Conservation (phyloP, 2,888 invertebrate species). For the Drosophila mettleri region DNA sequence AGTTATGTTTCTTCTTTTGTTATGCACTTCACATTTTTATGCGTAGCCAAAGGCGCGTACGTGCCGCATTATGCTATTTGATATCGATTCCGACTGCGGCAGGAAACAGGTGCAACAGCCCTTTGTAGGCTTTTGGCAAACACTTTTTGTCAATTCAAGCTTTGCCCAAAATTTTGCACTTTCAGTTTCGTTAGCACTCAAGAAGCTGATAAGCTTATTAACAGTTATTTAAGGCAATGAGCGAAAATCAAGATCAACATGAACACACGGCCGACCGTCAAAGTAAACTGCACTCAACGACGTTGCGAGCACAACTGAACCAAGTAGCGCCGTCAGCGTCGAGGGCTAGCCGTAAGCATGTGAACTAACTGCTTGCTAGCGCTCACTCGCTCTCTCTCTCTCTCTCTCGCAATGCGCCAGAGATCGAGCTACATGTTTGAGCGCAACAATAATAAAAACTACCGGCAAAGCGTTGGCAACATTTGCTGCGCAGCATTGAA, state of each 20-base stretch:
- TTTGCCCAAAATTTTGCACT: conserved; percentile 45
- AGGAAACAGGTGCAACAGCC: conserved; percentile 73
- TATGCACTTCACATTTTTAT: conserved; percentile 72
- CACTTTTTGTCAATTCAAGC: conserved; percentile 6
- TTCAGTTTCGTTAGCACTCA: conserved; percentile 48
- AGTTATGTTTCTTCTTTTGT: conserved; percentile 46
- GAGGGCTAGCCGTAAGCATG: conserved; percentile 61
- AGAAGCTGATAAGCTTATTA: conserved; percentile 29
- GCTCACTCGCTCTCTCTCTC: conserved; percentile 5
- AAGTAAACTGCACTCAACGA: conserved; percentile 55
- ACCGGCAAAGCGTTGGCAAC: conserved; percentile 41
- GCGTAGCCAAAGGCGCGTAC: conserved; percentile 73
- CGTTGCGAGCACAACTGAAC: conserved; percentile 46
- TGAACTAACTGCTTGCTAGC: conserved; percentile 10
- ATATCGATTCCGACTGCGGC: conserved; percentile 31
- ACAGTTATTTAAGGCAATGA: conserved; percentile 4
- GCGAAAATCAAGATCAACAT: conserved; percentile 1
- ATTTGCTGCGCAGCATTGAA: conserved; percentile 38
- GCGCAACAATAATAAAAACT: conserved; percentile 36
- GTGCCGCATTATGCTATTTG: conserved; percentile 53
- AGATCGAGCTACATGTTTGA: conserved; percentile 48
- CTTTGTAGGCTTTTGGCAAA: conserved; percentile 30
- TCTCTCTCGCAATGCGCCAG: conserved; percentile 10
- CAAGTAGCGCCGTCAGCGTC: conserved; percentile 33
- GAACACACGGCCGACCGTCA: not conserved